A percentile compares a stretch with the other conserved stretches of the same genome.
Conservation (phyloP, 2,113 vertebrate species). For the Mus musculus region DNA sequence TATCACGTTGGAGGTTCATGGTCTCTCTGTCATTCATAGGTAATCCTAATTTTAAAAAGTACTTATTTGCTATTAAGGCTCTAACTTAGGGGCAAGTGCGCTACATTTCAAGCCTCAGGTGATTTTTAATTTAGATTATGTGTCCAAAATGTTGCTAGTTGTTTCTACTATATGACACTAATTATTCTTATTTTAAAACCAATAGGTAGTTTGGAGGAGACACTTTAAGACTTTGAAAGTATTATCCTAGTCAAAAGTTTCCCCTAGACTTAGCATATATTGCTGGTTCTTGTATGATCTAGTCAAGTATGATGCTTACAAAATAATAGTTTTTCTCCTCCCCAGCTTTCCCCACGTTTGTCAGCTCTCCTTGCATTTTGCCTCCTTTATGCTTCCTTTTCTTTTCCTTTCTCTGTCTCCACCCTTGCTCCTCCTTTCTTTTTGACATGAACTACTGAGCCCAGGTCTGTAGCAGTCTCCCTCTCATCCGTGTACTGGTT, state of each 20-base stretch:
- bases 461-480: neutral
- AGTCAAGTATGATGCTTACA: neutral
- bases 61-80: neutral
- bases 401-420: neutral
- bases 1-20: neutral
- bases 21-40: neutral
- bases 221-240: neutral
- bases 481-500: neutral
- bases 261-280: neutral
- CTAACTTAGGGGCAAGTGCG: neutral
- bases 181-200: neutral
- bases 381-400: neutral
- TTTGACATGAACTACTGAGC: too few species aligned
- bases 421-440: neutral
- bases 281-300: neutral
- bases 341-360: neutral
- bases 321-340: neutral
- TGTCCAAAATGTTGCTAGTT: neutral
- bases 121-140: neutral
- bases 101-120: neutral
- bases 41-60: neutral
- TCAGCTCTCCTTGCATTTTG: neutral
- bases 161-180: neutral
- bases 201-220: neutral
- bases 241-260: neutral